A percentile compares a stretch with the other conserved stretches of the same genome.
phyloP scores from a whole-genome alignment of 2,113 vertebrate species.

The Tragelaphus buxtoni region DNA sequence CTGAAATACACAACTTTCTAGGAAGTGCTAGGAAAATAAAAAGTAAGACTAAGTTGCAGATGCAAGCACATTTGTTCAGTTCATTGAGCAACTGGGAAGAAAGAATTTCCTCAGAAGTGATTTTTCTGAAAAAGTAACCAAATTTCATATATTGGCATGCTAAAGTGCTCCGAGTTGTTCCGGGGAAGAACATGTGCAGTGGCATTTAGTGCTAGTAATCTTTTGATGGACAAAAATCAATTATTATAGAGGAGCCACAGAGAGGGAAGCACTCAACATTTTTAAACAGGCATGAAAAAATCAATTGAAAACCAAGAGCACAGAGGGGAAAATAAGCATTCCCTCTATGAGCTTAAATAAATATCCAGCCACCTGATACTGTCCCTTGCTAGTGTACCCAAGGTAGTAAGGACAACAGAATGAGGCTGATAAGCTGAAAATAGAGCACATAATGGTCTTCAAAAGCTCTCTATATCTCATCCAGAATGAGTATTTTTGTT shows the following conservation, averaged over 20 bases:
- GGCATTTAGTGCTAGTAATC: conserved; percentile 1
- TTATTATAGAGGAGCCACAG: background rate
- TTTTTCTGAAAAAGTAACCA: conserved; percentile 16
- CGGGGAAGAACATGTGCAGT: background rate
- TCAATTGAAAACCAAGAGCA: background rate
- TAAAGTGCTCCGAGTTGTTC: background rate
- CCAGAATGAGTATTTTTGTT: background rate
- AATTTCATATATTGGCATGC: background rate
- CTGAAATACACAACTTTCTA: background rate
- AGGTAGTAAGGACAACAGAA: background rate
- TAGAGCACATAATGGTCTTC: background rate
- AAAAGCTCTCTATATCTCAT: background rate
- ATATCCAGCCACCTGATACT: background rate
- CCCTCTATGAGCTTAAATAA: background rate
- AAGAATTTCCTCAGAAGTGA: background rate
- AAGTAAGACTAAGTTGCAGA: background rate
- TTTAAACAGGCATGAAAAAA: background rate
- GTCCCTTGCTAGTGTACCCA: background rate
- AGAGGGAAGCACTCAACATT: conserved; percentile 12
- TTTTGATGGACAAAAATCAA: conserved; percentile 42
- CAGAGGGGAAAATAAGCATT: background rate
- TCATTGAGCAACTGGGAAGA: conserved; percentile 4
- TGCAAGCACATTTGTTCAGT: conserved; percentile 11
- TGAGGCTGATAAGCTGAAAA: background rate
- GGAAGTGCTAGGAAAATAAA: background rate